phyloP scores from a whole-genome alignment of 2,888 invertebrate genomes.

The Hyles lineata region DNA sequence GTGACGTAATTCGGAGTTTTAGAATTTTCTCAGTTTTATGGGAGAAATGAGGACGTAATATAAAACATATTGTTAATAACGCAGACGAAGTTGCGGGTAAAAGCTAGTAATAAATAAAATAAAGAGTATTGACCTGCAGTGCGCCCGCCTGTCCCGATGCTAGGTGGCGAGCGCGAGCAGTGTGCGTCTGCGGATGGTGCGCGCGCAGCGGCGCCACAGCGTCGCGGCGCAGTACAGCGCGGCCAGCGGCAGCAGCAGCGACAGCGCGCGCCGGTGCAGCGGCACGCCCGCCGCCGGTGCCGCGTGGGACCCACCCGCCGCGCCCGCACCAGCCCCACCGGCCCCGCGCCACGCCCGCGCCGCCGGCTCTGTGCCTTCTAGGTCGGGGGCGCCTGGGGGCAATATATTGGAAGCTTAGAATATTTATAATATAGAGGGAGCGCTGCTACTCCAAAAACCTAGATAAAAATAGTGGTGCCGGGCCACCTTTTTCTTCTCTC shows the following conservation, averaged over 20 bases:
- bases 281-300: constrained; percentile 49
- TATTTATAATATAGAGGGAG: too few species aligned
- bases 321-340: constrained; percentile 60
- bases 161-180: constrained; percentile 73
- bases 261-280: constrained; percentile 53
- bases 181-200: constrained; percentile 66
- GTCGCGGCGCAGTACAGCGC: constrained; percentile 59
- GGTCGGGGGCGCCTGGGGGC: constrained; percentile 71
- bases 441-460: too few species aligned
- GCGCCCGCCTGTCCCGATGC: constrained; percentile 43
- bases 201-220: constrained; percentile 68
- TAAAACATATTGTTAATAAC: too few species aligned
- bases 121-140: too few species aligned
- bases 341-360: constrained; percentile 85
- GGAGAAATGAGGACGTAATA: too few species aligned
- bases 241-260: constrained; percentile 55
- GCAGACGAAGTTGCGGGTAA: too few species aligned
- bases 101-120: too few species aligned
- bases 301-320: constrained; percentile 48
- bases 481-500: too few species aligned
- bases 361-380: constrained; percentile 78
- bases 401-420: too few species aligned
- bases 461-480: too few species aligned
- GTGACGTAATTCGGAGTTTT: too few species aligned
- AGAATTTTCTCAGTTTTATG: too few species aligned